Percentiles rank a stretch among this genome's conserved stretches.
These are phyloP conservation scores for Mantis religiosa DNA, from an alignment of 2,888 invertebrate genomes.

Conservation along the genomic window DNA sequence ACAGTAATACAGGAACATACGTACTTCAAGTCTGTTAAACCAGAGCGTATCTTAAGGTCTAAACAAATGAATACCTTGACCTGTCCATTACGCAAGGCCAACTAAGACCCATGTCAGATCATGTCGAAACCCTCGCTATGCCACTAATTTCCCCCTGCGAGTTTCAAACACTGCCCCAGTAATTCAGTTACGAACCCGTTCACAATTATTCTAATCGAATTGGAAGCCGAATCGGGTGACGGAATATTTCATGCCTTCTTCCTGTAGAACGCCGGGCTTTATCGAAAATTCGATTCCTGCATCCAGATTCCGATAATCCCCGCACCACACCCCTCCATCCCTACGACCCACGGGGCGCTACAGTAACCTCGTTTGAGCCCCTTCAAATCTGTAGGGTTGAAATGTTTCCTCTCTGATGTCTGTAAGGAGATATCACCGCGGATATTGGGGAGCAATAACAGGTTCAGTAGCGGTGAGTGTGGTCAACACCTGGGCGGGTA, in stretches of 20 bases:
- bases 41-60: too few relatives aligned
- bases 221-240: not conserved
- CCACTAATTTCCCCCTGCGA: too few relatives aligned
- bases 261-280: not conserved
- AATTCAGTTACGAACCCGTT: not conserved
- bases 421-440: not conserved
- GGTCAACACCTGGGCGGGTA: too few relatives aligned
- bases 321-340: not conserved
- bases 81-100: too few relatives aligned
- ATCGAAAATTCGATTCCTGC: slow-evolving; percentile 1
- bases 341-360: not conserved
- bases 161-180: not conserved
- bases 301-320: not conserved
- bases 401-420: not conserved
- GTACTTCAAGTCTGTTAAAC: too few relatives aligned
- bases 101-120: too few relatives aligned
- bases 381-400: not conserved
- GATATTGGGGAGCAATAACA: too few relatives aligned
- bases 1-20: too few relatives aligned
- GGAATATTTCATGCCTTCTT: not conserved
- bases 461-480: too few relatives aligned
- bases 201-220: too few relatives aligned
- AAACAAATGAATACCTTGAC: too few relatives aligned
- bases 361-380: not conserved
- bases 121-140: too few relatives aligned